A percentile compares a stretch with the other conserved stretches of the same genome.
These are phyloP conservation scores for Monochamus saltuarius DNA, from an alignment of 1,140 invertebrate species.

Conservation along the genomic window DNA sequence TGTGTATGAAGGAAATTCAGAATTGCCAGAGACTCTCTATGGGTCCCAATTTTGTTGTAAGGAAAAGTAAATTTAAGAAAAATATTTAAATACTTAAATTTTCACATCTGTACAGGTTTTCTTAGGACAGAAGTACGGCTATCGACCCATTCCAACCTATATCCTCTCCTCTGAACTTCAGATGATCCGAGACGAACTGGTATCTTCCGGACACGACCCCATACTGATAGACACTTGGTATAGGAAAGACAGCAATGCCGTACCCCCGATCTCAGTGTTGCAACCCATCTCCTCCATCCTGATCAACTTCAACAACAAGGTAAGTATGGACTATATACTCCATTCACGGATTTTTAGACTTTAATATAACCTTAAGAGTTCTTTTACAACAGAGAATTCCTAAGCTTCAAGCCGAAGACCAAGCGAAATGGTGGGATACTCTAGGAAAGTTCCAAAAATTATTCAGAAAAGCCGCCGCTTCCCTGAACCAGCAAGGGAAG, in stretches of 20 bases:
- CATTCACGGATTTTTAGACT: background rate
- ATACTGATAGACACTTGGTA: conserved; percentile 92
- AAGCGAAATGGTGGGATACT: conserved; percentile 97
- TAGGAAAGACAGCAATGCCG: conserved; percentile 93
- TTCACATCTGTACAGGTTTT: conserved; percentile 70
- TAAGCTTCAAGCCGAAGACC: conserved; percentile 93
- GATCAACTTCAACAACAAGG: conserved; percentile 98
- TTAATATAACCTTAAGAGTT: background rate
- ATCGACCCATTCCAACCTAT: conserved; percentile 93
- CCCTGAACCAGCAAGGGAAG: conserved; percentile 79
- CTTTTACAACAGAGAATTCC: conserved; percentile 73
- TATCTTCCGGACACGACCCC: conserved; percentile 76
- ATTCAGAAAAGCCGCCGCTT: conserved; percentile 86
- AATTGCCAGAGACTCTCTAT: conserved; percentile 96
- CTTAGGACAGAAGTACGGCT: conserved; percentile 97
- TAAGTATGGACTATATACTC: conserved; percentile 48
- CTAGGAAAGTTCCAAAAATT: conserved; percentile 93
- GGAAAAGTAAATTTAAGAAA: conserved; percentile 6
- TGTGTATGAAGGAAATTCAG: conserved; percentile 97
- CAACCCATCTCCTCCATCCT: conserved; percentile 97
- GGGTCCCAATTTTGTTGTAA: conserved; percentile 92
- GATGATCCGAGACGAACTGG: conserved; percentile 80
- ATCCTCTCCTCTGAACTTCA: conserved; percentile 90
- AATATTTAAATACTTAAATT: background rate
- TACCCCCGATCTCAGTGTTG: conserved; percentile 87